Evolutionary conservation across 2,888 invertebrate species (phyloP).

Genomic region (Caenorhabditis sp.): DNA sequence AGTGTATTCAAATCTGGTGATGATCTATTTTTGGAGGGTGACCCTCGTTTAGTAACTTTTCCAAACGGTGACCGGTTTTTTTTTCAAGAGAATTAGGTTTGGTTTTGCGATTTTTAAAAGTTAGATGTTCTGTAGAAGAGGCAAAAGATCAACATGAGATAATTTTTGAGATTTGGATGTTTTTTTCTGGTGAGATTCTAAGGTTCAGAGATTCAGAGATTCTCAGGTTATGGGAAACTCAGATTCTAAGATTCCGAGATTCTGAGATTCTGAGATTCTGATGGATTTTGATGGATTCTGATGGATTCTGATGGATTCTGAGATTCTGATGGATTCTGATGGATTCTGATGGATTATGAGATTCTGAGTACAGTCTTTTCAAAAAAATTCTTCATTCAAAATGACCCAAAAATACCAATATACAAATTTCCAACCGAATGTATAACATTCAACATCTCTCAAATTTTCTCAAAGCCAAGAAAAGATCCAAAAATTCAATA

Average conservation of each 20-base stretch:
- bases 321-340: too few relatives aligned
- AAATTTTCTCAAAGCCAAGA: background rate
- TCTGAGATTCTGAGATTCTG: too few relatives aligned
- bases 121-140: conserved; percentile 2
- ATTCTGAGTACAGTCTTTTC: background rate
- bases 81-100: conserved; percentile 9
- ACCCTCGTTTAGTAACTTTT: conserved; percentile 6
- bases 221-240: background rate
- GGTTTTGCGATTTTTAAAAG: conserved; percentile 18
- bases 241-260: background rate
- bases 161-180: conserved; percentile 10
- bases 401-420: background rate
- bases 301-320: too few relatives aligned
- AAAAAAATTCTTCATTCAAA: background rate
- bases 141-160: conserved; percentile 17
- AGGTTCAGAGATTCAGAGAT: background rate
- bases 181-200: background rate
- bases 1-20: conserved; percentile 44
- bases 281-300: too few relatives aligned
- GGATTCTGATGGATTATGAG: too few relatives aligned
- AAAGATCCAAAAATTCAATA: conserved; percentile 14
- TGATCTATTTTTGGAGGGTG: conserved; percentile 30
- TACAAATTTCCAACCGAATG: background rate
- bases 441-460: conserved; percentile 11
- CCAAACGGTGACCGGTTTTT: conserved; percentile 6